Percentiles rank a stretch among this genome's conserved stretches.
Evolutionary conservation across 2,888 invertebrate species (phyloP).

Genomic region (Sphaeridia pumilis): DNA sequence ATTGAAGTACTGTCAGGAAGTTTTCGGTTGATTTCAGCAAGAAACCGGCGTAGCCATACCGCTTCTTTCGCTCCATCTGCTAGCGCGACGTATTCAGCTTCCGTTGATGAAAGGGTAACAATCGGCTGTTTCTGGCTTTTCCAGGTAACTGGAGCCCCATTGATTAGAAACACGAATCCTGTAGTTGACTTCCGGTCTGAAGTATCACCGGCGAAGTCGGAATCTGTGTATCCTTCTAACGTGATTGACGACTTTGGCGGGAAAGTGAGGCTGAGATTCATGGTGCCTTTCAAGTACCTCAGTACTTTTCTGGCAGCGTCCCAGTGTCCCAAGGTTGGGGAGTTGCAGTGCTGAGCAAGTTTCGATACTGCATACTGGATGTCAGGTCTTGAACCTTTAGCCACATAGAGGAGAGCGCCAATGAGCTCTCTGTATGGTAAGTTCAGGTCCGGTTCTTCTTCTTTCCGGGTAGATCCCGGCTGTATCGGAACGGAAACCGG

Average conservation of each 20-base stretch:
- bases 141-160: slow-evolving; percentile 5
- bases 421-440: slow-evolving; percentile 27
- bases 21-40: slow-evolving; percentile 9
- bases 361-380: slow-evolving; percentile 25
- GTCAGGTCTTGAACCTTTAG: slow-evolving; percentile 25
- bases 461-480: not conserved
- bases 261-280: slow-evolving; percentile 31
- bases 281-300: slow-evolving; percentile 36
- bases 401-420: slow-evolving; percentile 28
- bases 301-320: slow-evolving; percentile 37
- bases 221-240: slow-evolving; percentile 35
- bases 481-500: slow-evolving; percentile 15
- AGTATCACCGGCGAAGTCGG: slow-evolving; percentile 36
- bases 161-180: slow-evolving; percentile 21
- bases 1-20: no score
- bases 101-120: slow-evolving; percentile 5
- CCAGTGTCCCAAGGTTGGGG: slow-evolving; percentile 31
- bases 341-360: slow-evolving; percentile 25
- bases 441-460: no score
- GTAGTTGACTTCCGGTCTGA: slow-evolving; percentile 31
- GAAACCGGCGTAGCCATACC: slow-evolving; percentile 4
- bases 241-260: not conserved
- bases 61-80: slow-evolving; percentile 22
- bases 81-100: slow-evolving; percentile 15
- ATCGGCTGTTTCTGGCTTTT: slow-evolving; percentile 1